Conservation (phyloP, 2,888 invertebrate species). For the Serrognathus titanus region DNA sequence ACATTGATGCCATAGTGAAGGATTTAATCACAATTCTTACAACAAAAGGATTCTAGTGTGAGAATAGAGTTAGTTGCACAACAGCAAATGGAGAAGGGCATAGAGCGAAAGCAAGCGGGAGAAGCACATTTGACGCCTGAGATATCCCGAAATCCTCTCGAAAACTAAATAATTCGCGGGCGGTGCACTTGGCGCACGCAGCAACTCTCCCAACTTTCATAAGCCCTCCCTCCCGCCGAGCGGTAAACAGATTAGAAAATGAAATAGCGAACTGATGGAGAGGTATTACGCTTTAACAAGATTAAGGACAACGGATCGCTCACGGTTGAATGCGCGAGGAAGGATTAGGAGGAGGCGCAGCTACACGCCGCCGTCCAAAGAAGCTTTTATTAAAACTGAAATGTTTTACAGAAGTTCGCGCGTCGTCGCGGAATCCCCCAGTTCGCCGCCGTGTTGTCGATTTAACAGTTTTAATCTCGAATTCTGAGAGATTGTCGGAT, state of each 20-base stretch:
- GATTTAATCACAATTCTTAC: background rate
- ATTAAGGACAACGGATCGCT: slow-evolving; percentile 43
- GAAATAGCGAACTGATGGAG: slow-evolving; percentile 45
- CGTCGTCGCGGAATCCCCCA: too few relatives aligned
- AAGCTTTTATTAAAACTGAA: too few relatives aligned
- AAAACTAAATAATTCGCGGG: slow-evolving; percentile 32
- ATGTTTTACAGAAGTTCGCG: too few relatives aligned
- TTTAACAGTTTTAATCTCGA: too few relatives aligned
- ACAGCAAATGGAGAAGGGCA: background rate
- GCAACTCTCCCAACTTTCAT: slow-evolving; percentile 34
- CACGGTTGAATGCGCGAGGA: slow-evolving; percentile 32
- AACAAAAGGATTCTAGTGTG: background rate
- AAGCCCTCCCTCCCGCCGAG: slow-evolving; percentile 33
- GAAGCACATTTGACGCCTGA: slow-evolving; percentile 35
- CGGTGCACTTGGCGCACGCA: slow-evolving; percentile 27
- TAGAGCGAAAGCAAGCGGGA: background rate
- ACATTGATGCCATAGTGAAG: background rate
- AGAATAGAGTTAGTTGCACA: background rate
- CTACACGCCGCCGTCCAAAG: too few relatives aligned
- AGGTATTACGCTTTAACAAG: slow-evolving; percentile 46
- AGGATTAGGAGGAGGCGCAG: slow-evolving; percentile 17
- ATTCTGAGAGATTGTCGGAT: too few relatives aligned
- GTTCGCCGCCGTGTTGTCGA: too few relatives aligned
- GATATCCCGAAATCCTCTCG: slow-evolving; percentile 32
- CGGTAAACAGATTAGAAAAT: slow-evolving; percentile 48